These are phyloP conservation scores for Trichechus manatus DNA, from an alignment of 2,113 vertebrate genomes.

Conservation along the genomic window DNA sequence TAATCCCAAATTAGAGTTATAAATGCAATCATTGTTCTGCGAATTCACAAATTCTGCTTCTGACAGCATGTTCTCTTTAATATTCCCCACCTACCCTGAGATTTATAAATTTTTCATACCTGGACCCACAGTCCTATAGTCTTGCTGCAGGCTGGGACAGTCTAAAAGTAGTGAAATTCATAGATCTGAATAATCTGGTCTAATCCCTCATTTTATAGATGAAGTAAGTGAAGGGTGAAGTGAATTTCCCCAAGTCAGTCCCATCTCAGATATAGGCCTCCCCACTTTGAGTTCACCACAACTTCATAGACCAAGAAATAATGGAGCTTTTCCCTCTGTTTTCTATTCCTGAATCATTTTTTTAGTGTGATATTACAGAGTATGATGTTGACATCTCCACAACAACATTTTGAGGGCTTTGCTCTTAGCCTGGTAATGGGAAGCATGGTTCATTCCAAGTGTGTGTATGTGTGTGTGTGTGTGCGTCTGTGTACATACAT, in stretches of 20 bases:
- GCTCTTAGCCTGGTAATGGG: neutral
- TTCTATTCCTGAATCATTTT: neutral
- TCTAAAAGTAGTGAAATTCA: neutral
- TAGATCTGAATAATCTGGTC: neutral
- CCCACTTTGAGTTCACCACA: neutral
- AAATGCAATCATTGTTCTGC: neutral
- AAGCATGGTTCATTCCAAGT: neutral
- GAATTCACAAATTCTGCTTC: neutral
- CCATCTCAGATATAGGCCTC: neutral
- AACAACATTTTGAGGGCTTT: conserved; percentile 46
- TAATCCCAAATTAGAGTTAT: conserved; percentile 35
- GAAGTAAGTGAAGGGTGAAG: neutral
- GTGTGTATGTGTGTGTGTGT: no score
- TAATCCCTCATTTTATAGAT: neutral
- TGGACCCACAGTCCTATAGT: neutral
- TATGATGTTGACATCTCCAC: conserved; percentile 10
- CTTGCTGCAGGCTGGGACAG: neutral
- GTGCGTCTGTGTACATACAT: no score
- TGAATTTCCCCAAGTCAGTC: neutral
- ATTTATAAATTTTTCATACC: neutral
- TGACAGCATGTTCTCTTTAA: neutral
- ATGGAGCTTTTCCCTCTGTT: neutral
- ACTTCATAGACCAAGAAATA: neutral
- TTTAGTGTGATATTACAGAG: neutral
- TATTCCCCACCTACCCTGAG: neutral